A percentile compares a stretch with the other conserved stretches of the same genome.
These are phyloP conservation scores for Nannoperca australis DNA, from an alignment of 2,797 vertebrate genomes.

Conservation along the genomic window DNA sequence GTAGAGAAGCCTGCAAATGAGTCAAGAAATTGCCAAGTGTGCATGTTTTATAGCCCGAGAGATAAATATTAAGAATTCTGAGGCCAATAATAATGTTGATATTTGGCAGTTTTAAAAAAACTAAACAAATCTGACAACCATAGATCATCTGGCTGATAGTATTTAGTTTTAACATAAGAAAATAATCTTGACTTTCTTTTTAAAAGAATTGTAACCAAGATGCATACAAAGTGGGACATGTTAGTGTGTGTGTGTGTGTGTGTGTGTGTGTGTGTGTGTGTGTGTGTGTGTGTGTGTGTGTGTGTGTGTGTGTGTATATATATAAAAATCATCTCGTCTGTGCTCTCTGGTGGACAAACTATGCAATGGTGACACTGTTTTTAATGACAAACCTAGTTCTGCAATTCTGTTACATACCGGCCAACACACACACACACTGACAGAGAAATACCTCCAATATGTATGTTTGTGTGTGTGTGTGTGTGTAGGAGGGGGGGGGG, in stretches of 20 bases:
- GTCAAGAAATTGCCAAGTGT: not conserved
- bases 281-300: too few species aligned
- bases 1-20: slow-evolving; percentile 5
- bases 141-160: not conserved
- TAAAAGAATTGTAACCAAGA: not conserved
- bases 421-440: not conserved
- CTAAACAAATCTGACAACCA: too few species aligned
- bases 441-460: not conserved
- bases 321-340: not conserved
- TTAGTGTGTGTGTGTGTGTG: not conserved
- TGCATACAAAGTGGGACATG: not conserved
- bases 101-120: not conserved
- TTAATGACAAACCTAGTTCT: not conserved
- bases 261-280: too few species aligned
- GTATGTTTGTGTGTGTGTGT: not conserved
- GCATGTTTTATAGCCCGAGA: too few species aligned
- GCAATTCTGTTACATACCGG: not conserved
- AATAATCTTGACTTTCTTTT: not conserved
- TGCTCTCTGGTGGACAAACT: slow-evolving; percentile 18
- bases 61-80: not conserved
- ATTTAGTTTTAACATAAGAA: not conserved
- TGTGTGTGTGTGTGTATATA: too few species aligned
- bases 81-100: not conserved
- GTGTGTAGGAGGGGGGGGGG: not conserved
- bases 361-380: not conserved